Percentiles rank a stretch among this genome's conserved stretches.
These are phyloP conservation scores for Pyxicephalus adspersus DNA, from an alignment of 2,113 vertebrate species.

Conservation along the genomic window DNA sequence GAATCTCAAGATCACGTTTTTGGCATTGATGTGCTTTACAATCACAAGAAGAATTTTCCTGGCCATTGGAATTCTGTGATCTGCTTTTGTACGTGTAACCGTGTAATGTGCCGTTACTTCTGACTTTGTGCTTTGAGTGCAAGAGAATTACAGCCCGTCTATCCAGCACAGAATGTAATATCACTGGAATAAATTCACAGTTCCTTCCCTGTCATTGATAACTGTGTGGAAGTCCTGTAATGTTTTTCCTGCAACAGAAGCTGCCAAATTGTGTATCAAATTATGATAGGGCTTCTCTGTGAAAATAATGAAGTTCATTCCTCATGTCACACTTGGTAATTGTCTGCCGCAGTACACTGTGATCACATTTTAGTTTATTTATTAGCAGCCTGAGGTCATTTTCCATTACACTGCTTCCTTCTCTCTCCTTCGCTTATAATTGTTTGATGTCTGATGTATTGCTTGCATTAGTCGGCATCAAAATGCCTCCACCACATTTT, in stretches of 20 bases:
- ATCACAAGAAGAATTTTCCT: too few species aligned
- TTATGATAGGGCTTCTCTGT: constrained; percentile 35
- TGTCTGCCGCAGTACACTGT: constrained; percentile 37
- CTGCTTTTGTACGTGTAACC: too few species aligned
- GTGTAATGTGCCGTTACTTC: too few species aligned
- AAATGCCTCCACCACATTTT: constrained; percentile 13
- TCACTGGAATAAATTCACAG: not conserved
- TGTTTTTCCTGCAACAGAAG: constrained; percentile 34
- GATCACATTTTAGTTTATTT: constrained; percentile 53
- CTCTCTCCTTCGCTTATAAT: constrained; percentile 23
- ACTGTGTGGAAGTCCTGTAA: not conserved
- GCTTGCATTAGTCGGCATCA: constrained; percentile 35
- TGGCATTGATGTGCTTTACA: too few species aligned
- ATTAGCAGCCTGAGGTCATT: constrained; percentile 48
- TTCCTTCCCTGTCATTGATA: constrained; percentile 7
- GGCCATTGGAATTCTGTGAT: too few species aligned
- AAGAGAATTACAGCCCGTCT: not conserved
- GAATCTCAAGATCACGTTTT: too few species aligned
- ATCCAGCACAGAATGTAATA: not conserved
- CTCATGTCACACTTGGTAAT: constrained; percentile 41
- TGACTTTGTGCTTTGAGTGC: not conserved
- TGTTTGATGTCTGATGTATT: constrained; percentile 53
- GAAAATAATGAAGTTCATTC: constrained; percentile 41
- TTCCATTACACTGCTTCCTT: constrained; percentile 48
- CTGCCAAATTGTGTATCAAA: constrained; percentile 34